Evolutionary conservation across 2,888 invertebrate species (phyloP).

Genomic region (Erynnis tages): DNA sequence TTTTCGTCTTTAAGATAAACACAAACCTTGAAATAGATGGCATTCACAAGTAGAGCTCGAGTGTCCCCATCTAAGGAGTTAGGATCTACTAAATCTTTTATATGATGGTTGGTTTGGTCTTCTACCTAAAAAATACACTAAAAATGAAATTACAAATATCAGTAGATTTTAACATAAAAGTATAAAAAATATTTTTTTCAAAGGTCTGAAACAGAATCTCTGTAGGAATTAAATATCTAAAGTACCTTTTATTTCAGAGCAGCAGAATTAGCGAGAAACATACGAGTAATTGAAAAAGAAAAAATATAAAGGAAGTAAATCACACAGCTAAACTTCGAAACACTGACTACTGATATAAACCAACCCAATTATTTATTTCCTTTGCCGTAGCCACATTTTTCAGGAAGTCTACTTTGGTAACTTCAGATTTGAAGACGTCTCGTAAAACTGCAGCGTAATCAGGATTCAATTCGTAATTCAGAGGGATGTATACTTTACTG

Average conservation of each 20-base stretch:
- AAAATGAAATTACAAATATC: not conserved
- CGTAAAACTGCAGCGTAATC: slow-evolving; percentile 78
- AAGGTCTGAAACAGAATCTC: no score
- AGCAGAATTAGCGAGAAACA: no score
- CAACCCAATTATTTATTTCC: slow-evolving; percentile 89
- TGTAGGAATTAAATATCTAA: no score
- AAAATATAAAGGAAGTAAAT: no score
- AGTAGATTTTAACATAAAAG: no score
- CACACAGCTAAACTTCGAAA: no score
- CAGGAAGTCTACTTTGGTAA: slow-evolving; percentile 82
- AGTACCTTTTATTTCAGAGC: no score
- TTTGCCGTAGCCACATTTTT: slow-evolving; percentile 62
- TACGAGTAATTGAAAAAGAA: no score
- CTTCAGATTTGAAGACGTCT: slow-evolving; percentile 82
- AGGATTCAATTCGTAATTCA: slow-evolving; percentile 68
- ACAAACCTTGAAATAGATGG: slow-evolving; percentile 89
- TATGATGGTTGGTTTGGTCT: slow-evolving; percentile 63
- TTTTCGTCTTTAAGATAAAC: not conserved
- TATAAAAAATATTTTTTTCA: no score
- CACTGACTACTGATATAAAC: no score
- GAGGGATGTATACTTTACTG: slow-evolving; percentile 84
- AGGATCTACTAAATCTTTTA: slow-evolving; percentile 81
- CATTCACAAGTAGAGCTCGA: slow-evolving; percentile 88
- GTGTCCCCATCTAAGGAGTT: slow-evolving; percentile 76
- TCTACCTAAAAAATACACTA: slow-evolving; percentile 56